Conservation (phyloP, 64 coral and sea anemone genomes). For the Porites lutea region DNA sequence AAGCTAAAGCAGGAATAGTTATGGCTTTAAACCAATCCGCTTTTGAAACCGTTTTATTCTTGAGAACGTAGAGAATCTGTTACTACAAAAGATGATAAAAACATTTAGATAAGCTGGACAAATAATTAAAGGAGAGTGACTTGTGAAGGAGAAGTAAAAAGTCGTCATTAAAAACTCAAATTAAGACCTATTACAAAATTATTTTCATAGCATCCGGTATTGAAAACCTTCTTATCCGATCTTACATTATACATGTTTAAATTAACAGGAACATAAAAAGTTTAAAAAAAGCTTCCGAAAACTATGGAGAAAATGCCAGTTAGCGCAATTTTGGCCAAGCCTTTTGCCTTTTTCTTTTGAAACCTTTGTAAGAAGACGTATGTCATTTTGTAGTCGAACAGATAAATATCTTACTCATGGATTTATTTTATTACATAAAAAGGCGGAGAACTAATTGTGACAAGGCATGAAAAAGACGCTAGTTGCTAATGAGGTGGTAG, state of each 20-base stretch:
- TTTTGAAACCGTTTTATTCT: no score
- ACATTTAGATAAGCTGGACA: background rate
- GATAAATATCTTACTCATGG: background rate
- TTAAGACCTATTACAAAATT: background rate
- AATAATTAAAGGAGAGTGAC: background rate
- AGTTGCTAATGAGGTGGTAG: constrained; percentile 8
- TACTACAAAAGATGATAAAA: background rate
- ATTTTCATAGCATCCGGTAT: background rate
- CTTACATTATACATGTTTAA: background rate
- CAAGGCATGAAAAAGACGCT: background rate
- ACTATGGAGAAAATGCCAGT: no score
- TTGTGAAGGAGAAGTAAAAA: background rate
- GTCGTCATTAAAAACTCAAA: constrained; percentile 10
- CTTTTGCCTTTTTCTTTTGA: background rate
- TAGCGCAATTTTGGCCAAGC: no score
- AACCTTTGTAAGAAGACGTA: background rate
- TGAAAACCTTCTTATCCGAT: constrained; percentile 19
- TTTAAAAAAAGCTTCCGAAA: no score
- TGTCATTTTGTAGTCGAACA: background rate
- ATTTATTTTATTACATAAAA: background rate
- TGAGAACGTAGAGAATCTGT: no score
- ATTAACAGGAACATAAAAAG: background rate
- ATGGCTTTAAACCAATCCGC: no score
- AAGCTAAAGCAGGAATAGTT: no score
- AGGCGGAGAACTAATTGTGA: constrained; percentile 13